phyloP scores from a whole-genome alignment of 2,113 vertebrate species.

The Engystomops pustulosus region DNA sequence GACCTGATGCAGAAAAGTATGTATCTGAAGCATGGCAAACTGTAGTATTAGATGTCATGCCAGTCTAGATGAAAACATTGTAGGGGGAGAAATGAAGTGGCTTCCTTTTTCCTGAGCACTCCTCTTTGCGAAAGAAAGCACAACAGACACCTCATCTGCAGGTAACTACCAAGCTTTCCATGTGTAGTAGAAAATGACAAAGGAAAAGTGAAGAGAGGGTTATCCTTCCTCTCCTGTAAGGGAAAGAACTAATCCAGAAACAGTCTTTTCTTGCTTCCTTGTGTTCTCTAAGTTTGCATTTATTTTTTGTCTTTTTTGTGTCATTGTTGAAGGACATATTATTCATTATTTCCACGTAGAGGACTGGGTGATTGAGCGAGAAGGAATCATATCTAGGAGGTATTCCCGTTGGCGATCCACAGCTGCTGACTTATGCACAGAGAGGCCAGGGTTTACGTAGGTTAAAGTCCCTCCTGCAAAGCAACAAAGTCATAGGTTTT shows the following conservation, averaged over 20 bases:
- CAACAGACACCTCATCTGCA: conserved; percentile 15
- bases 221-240: conserved; percentile 3
- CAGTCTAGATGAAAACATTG: conserved; percentile 21
- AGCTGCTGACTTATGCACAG: conserved; percentile 89
- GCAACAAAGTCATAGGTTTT: not conserved
- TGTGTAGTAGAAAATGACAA: conserved; percentile 23
- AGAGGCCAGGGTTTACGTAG: conserved; percentile 88
- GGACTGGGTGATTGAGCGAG: conserved; percentile 94
- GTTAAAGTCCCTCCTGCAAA: conserved; percentile 86
- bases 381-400: conserved; percentile 98
- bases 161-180: conserved; percentile 52
- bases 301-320: conserved; percentile 56
- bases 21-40: conserved; percentile 22
- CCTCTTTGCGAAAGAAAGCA: conserved; percentile 52
- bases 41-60: conserved; percentile 12
- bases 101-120: not conserved
- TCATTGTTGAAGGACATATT: conserved; percentile 44
- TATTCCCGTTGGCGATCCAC: conserved; percentile 97
- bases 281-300: conserved; percentile 35
- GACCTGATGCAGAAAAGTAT: conserved; percentile 23
- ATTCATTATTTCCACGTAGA: conserved; percentile 95
- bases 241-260: conserved; percentile 28
- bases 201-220: conserved; percentile 21
- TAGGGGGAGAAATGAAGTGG: conserved; percentile 51
- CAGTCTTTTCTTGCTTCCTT: conserved; percentile 55